These are phyloP conservation scores for Zootermopsis nevadensis DNA, from an alignment of 2,888 invertebrate species.

Conservation along the genomic window DNA sequence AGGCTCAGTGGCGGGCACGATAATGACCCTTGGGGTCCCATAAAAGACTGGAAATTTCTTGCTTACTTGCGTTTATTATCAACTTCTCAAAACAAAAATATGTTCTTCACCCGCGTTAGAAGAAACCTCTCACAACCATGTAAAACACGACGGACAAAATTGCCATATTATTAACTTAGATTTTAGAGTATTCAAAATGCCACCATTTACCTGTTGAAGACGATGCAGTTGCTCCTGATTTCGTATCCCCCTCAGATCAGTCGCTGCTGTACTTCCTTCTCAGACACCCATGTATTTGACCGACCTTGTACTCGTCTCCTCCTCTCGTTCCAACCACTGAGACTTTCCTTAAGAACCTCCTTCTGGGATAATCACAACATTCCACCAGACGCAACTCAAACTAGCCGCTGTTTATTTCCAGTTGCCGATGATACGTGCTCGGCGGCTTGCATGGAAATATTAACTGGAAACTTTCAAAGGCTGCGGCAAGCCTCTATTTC, in stretches of 20 bases:
- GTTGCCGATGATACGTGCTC: neutral
- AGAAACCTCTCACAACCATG: too few species aligned
- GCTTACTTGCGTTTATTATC: too few species aligned
- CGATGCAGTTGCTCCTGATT: neutral
- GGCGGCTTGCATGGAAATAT: neutral
- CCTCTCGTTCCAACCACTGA: neutral
- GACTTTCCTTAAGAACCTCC: neutral
- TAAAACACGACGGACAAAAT: too few species aligned
- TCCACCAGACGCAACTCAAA: neutral
- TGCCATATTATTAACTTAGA: too few species aligned
- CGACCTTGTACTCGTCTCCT: slow-evolving; percentile 9
- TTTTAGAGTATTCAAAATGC: neutral
- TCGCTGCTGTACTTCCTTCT: neutral
- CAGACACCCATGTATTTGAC: neutral
- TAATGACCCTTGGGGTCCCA: too few species aligned
- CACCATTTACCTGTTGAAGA: neutral
- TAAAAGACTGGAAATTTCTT: too few species aligned
- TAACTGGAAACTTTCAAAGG: neutral
- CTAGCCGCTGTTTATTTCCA: neutral
- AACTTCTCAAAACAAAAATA: too few species aligned
- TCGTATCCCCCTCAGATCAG: neutral
- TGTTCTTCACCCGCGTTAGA: too few species aligned
- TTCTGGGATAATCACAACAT: neutral
- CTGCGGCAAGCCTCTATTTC: neutral
- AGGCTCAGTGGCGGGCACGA: too few species aligned